Evolutionary conservation across 2,888 invertebrate species (phyloP).

Genomic region (Unio delphinus): DNA sequence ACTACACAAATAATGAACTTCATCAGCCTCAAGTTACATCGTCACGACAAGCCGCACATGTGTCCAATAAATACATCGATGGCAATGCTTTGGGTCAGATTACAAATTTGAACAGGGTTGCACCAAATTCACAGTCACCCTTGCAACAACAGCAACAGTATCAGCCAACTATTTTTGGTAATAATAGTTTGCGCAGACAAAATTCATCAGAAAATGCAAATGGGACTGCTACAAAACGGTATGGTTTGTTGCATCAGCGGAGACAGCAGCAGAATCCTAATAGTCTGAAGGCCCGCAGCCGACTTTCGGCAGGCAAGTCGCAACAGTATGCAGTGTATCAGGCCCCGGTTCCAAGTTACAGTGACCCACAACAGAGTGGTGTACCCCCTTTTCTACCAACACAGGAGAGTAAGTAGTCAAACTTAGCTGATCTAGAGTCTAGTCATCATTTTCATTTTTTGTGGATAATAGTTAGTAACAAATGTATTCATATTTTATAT

Average conservation of each 20-base stretch:
- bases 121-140: slow-evolving; percentile 1
- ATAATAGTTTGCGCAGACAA: slow-evolving; percentile 16
- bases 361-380: slow-evolving; percentile 26
- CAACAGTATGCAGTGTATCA: slow-evolving; percentile 39
- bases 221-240: slow-evolving; percentile 37
- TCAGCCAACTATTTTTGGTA: slow-evolving; percentile 4
- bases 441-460: too few species aligned
- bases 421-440: too few species aligned
- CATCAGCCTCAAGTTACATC: slow-evolving; percentile 4
- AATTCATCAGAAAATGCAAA: slow-evolving; percentile 27
- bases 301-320: slow-evolving; percentile 11
- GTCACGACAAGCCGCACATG: slow-evolving; percentile 44
- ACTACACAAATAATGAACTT: slow-evolving; percentile 8
- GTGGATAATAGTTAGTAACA: too few species aligned
- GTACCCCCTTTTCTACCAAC: slow-evolving; percentile 10
- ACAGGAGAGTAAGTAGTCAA: slow-evolving; percentile 12
- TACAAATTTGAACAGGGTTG: slow-evolving; percentile 34
- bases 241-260: slow-evolving; percentile 50
- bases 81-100: slow-evolving; percentile 53
- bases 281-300: slow-evolving; percentile 31
- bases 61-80: slow-evolving; percentile 63
- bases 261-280: slow-evolving; percentile 45
- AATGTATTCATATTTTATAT: too few species aligned
- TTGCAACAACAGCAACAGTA: slow-evolving; percentile 7
- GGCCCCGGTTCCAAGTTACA: slow-evolving; percentile 42